These are phyloP conservation scores for Sandelia bainsii DNA, from an alignment of 2,797 vertebrate genomes.

Conservation along the genomic window DNA sequence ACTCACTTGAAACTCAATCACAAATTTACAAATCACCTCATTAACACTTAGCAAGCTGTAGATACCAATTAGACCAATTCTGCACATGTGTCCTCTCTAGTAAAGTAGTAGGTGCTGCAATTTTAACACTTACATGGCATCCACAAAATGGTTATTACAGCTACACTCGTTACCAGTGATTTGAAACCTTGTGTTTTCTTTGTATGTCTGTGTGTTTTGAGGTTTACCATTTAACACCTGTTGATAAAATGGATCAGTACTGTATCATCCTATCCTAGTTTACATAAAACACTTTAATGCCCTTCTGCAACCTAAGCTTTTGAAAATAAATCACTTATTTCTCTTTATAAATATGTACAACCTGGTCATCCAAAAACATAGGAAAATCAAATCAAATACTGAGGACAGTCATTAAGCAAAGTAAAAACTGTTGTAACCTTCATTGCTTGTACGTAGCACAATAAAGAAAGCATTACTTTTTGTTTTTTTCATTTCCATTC, in stretches of 20 bases:
- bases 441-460: not conserved
- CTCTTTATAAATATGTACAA: not conserved
- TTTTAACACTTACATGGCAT: slow-evolving; percentile 18
- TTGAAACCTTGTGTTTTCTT: not conserved
- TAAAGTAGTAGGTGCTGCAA: slow-evolving; percentile 12
- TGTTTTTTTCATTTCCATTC: slow-evolving; percentile 17
- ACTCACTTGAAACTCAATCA: slow-evolving; percentile 21
- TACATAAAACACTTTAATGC: not conserved
- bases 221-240: slow-evolving; percentile 2
- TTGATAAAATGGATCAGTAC: not conserved
- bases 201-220: not conserved
- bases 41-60: slow-evolving; percentile 39
- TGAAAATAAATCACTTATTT: not conserved
- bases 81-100: slow-evolving; percentile 12
- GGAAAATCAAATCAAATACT: too few species aligned
- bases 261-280: not conserved
- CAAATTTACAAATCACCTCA: slow-evolving; percentile 27
- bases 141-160: slow-evolving; percentile 6
- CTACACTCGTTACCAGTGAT: not conserved
- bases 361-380: not conserved
- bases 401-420: not conserved
- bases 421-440: not conserved
- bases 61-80: slow-evolving; percentile 9
- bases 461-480: slow-evolving; percentile 14
- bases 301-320: not conserved